These are phyloP conservation scores for Tenthredo livida DNA, from an alignment of 2,888 invertebrate genomes.

Conservation along the genomic window DNA sequence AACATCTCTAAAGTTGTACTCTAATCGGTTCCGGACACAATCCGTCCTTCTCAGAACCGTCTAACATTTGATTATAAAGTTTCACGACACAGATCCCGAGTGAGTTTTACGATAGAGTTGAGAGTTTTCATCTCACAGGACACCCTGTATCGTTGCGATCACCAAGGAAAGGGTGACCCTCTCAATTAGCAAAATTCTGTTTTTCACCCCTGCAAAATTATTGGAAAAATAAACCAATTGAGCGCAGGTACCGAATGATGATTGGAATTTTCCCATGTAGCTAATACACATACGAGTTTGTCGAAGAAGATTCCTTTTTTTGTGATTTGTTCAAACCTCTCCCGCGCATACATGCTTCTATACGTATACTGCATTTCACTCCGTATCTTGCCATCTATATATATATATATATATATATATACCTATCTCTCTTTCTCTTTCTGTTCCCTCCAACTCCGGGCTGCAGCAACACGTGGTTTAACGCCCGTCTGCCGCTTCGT, in stretches of 20 bases:
- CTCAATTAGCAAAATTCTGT: not conserved
- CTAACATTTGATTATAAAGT: not conserved
- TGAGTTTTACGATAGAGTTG: not conserved
- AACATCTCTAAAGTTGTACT: not conserved
- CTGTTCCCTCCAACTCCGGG: not conserved
- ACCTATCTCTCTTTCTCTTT: not conserved
- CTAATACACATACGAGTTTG: not conserved
- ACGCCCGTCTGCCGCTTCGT: conserved; percentile 12
- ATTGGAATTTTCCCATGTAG: not conserved
- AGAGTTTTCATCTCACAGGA: not conserved
- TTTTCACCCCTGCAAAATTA: not conserved
- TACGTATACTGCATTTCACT: not conserved
- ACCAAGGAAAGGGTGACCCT: not conserved
- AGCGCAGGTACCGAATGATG: not conserved
- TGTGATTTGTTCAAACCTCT: not conserved
- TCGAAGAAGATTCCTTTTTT: not conserved
- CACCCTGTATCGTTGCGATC: not conserved
- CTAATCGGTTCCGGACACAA: not conserved
- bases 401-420: no score
- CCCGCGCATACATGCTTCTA: not conserved
- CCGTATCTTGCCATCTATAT: not conserved
- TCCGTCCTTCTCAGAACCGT: not conserved
- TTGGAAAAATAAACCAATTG: not conserved
- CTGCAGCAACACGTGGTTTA: conserved; percentile 40
- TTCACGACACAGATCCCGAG: conserved; percentile 1